A percentile compares a stretch with the other conserved stretches of the same genome.
Conservation (phyloP, 2,888 invertebrate species). For the Steinernema hermaphroditum region DNA sequence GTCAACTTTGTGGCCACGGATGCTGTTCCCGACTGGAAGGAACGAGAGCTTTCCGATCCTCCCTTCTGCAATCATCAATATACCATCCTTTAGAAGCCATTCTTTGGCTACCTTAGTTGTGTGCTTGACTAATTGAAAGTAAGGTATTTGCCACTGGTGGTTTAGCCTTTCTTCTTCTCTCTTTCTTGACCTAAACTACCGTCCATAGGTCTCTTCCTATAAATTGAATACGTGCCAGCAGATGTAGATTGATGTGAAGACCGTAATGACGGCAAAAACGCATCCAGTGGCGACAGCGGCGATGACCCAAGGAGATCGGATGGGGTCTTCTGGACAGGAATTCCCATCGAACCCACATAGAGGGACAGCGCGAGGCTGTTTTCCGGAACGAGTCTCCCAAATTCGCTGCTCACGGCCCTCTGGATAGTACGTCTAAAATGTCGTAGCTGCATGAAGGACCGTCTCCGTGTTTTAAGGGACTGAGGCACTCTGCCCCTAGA, state of each 20-base stretch:
- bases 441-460: too few species aligned
- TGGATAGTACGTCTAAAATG: background rate
- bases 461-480: too few species aligned
- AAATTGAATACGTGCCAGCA: background rate
- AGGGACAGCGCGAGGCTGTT: constrained; percentile 35
- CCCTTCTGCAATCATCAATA: background rate
- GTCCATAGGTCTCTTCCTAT: background rate
- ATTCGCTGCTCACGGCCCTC: too few species aligned
- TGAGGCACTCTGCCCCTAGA: too few species aligned
- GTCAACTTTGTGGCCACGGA: constrained; percentile 41
- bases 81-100: too few species aligned
- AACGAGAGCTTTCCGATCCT: constrained; percentile 32
- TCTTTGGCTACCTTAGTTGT: constrained; percentile 19
- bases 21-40: constrained; percentile 35
- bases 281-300: background rate
- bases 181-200: background rate
- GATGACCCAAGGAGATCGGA: background rate
- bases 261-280: background rate
- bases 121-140: constrained; percentile 36
- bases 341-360: constrained; percentile 38
- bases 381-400: constrained; percentile 35
- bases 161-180: constrained; percentile 38
- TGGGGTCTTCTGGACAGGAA: constrained; percentile 34
- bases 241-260: background rate
- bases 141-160: constrained; percentile 45